Conservation (phyloP, 2,113 vertebrate genomes). For the Rhodinocichla rosea region DNA sequence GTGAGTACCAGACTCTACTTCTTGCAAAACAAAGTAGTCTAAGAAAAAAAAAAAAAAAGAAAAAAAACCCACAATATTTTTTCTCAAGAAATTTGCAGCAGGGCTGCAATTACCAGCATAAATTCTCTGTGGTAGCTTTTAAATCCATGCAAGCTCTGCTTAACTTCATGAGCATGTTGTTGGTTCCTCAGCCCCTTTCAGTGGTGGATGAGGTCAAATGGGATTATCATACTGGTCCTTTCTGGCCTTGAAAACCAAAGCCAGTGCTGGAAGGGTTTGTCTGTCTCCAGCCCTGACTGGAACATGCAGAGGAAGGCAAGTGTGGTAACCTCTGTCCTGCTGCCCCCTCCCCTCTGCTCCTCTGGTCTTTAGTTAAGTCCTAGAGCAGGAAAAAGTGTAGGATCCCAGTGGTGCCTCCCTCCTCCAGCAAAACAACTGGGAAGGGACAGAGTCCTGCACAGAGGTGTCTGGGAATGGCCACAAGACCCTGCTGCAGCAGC, state of each 20-base stretch:
- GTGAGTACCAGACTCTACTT: not conserved
- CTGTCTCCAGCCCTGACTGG: not conserved
- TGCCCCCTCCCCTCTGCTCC: not conserved
- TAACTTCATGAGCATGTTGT: not conserved
- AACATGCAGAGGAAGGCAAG: accelerated
- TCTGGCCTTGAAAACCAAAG: not conserved
- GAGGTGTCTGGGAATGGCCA: not conserved
- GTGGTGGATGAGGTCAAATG: not conserved
- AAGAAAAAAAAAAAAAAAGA: not conserved
- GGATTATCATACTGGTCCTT: not conserved
- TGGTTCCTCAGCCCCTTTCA: not conserved
- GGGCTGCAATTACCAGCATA: not conserved
- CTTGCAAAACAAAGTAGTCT: not conserved
- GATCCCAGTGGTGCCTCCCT: not conserved
- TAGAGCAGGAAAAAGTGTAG: not conserved
- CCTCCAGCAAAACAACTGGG: not conserved
- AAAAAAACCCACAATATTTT: not conserved
- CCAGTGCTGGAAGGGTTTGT: not conserved
- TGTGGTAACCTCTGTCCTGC: not conserved
- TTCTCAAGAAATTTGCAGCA: not conserved
- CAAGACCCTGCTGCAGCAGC: not conserved
- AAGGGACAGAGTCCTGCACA: not conserved
- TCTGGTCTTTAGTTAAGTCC: not conserved
- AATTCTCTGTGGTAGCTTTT: not conserved
- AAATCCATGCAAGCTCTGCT: not conserved